Evolutionary conservation across 2,888 invertebrate genomes (phyloP).

Genomic region (Apoderus coryli): DNA sequence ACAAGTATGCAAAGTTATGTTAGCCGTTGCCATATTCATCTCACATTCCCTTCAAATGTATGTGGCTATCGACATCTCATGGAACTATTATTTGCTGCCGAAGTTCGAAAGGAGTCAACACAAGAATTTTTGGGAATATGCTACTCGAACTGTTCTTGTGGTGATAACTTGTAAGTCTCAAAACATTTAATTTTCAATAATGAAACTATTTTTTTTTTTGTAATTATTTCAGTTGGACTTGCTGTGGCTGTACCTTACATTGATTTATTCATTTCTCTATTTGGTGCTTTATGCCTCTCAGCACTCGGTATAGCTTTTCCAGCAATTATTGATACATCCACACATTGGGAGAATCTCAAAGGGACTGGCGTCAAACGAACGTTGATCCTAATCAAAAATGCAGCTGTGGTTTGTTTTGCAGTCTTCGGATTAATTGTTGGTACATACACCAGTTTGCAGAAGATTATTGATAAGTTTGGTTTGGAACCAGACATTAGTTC

Average conservation of each 20-base stretch:
- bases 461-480: slow-evolving; percentile 40
- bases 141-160: slow-evolving; percentile 62
- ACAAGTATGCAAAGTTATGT: slow-evolving; percentile 54
- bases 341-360: slow-evolving; percentile 52
- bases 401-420: slow-evolving; percentile 42
- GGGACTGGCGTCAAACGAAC: slow-evolving; percentile 35
- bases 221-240: slow-evolving; percentile 50
- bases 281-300: slow-evolving; percentile 82
- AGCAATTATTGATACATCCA: slow-evolving; percentile 72
- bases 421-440: slow-evolving; percentile 49
- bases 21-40: slow-evolving; percentile 73
- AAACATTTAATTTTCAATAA: too few relatives aligned
- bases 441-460: slow-evolving; percentile 46
- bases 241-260: slow-evolving; percentile 77
- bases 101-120: slow-evolving; percentile 44
- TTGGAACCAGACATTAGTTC: too few relatives aligned
- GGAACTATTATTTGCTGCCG: slow-evolving; percentile 61
- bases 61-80: slow-evolving; percentile 86
- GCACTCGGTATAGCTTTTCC: slow-evolving; percentile 83
- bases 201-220: slow-evolving; percentile 1
- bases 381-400: slow-evolving; percentile 37
- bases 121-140: slow-evolving; percentile 58
- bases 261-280: slow-evolving; percentile 64
- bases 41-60: slow-evolving; percentile 91
- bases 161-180: slow-evolving; percentile 70